Percentiles rank a stretch among this genome's conserved stretches.
Conservation (phyloP, 2,113 vertebrate species). For the Cheilinus undulatus region DNA sequence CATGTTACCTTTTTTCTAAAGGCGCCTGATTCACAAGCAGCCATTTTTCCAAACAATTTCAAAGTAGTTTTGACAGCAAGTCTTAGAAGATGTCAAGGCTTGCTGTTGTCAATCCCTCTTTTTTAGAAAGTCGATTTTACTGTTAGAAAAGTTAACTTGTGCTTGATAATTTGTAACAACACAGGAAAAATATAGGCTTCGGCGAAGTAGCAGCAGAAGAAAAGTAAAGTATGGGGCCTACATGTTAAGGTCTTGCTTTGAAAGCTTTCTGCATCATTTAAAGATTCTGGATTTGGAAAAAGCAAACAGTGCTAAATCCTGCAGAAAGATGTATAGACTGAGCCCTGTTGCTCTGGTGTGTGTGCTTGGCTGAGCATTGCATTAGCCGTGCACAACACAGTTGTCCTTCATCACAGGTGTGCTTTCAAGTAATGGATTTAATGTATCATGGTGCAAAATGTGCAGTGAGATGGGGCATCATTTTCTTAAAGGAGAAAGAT, state of each 20-base stretch:
- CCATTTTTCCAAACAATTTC: background rate
- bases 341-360: conserved; percentile 45
- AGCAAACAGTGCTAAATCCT: conserved; percentile 42
- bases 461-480: conserved; percentile 28
- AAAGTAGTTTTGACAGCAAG: conserved; percentile 10
- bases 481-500: conserved; percentile 35
- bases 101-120: background rate
- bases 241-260: background rate
- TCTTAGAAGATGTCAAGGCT: background rate
- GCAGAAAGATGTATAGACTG: conserved; percentile 58
- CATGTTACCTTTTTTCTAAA: background rate
- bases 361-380: conserved; percentile 62
- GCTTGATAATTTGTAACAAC: too few relatives aligned
- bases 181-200: too few relatives aligned
- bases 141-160: too few relatives aligned
- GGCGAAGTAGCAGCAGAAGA: background rate
- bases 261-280: conserved; percentile 8
- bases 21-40: background rate
- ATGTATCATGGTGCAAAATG: conserved; percentile 44
- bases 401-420: conserved; percentile 60
- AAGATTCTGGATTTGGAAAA: conserved; percentile 29
- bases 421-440: conserved; percentile 62
- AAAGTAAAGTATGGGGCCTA: background rate
- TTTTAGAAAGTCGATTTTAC: too few relatives aligned
- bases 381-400: conserved; percentile 50